Conservation (phyloP, 2,888 invertebrate genomes). For the Sarcophaga variegata region DNA sequence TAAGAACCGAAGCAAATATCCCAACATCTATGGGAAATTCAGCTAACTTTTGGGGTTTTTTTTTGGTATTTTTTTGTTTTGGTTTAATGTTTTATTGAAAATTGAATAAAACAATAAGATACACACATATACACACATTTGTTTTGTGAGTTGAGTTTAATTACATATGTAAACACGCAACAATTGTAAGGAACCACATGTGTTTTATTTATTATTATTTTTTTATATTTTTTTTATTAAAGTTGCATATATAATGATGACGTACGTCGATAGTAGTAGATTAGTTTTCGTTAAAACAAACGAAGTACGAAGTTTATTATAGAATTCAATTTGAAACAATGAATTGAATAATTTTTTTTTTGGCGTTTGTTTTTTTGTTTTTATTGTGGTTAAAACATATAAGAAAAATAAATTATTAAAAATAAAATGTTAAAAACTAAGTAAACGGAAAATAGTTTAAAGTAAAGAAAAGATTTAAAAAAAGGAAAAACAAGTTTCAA, state of each 20-base stretch:
- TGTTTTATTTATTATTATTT: conserved; percentile 28
- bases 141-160: conserved; percentile 8
- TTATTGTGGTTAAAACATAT: conserved; percentile 57
- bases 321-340: conserved; percentile 7
- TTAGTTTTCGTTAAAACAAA: conserved; percentile 9
- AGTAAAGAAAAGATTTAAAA: conserved; percentile 3
- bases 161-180: conserved; percentile 25
- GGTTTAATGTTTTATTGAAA: conserved; percentile 21
- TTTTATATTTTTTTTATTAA: conserved; percentile 56
- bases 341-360: conserved; percentile 27
- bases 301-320: conserved; percentile 6
- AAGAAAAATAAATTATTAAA: conserved; percentile 68
- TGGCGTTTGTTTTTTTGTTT: conserved; percentile 17
- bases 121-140: conserved; percentile 36
- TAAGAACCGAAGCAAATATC: conserved; percentile 89
- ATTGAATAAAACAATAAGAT: conserved; percentile 22
- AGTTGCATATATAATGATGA: conserved; percentile 52
- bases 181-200: conserved; percentile 27
- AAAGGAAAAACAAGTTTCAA: background rate
- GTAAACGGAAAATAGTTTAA: conserved; percentile 30
- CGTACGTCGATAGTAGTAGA: background rate
- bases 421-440: conserved; percentile 55
- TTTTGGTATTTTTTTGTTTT: conserved; percentile 38
- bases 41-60: conserved; percentile 83
- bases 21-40: conserved; percentile 89